Evolutionary conservation across 2,797 vertebrate genomes (phyloP).

Genomic region (Sebastes itinus): DNA sequence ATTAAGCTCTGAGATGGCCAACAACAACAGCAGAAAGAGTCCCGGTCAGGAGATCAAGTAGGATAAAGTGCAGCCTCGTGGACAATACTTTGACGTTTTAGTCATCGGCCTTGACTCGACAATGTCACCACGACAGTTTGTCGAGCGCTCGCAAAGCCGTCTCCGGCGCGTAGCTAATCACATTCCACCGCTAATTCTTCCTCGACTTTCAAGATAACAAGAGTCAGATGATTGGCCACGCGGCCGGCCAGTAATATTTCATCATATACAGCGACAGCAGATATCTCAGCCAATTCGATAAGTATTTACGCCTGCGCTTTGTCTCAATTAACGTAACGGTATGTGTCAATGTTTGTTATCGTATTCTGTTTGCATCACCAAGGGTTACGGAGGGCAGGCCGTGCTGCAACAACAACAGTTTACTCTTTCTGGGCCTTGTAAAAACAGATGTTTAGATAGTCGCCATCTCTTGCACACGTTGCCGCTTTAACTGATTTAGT

Average conservation of each 20-base stretch:
- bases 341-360: neutral
- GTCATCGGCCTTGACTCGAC: constrained; percentile 20
- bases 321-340: constrained; percentile 17
- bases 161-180: constrained; percentile 25
- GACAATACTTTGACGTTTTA: constrained; percentile 32
- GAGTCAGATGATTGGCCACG: constrained; percentile 52
- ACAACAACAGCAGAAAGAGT: constrained; percentile 39
- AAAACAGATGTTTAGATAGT: constrained; percentile 64
- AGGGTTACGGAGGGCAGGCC: constrained; percentile 14
- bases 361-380: constrained; percentile 26
- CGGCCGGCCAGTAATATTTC: constrained; percentile 25
- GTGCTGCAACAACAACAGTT: constrained; percentile 16
- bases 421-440: constrained; percentile 44
- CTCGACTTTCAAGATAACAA: constrained; percentile 41
- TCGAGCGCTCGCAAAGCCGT: constrained; percentile 33
- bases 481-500: constrained; percentile 50
- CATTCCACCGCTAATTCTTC: constrained; percentile 36
- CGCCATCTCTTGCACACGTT: constrained; percentile 21
- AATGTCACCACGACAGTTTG: constrained; percentile 23
- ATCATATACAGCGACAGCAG: neutral
- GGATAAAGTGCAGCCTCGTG: constrained; percentile 17
- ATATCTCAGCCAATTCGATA: neutral
- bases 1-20: constrained; percentile 58
- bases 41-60: constrained; percentile 32
- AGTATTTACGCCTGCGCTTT: constrained; percentile 2